Evolutionary conservation across 2,113 vertebrate species (phyloP).

Genomic region (Cairina moschata): DNA sequence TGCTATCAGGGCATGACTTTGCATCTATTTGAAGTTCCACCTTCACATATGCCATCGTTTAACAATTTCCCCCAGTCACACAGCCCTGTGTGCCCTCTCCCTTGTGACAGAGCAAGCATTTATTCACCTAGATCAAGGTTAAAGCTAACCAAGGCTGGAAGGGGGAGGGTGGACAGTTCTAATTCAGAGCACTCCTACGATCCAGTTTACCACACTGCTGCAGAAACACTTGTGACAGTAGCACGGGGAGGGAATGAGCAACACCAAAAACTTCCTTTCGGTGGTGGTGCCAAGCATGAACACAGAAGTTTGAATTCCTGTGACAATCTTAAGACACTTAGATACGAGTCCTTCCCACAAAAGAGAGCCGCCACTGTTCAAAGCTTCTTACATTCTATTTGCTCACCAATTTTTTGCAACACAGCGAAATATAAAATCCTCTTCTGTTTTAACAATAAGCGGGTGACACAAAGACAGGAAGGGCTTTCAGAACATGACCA

Average conservation of each 20-base stretch:
- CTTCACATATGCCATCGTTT: not conserved
- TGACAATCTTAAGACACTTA: not conserved
- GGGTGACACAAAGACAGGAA: slow-evolving; percentile 63
- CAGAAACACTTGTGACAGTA: not conserved
- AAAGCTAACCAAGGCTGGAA: not conserved
- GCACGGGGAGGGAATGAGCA: not conserved
- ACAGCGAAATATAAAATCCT: not conserved
- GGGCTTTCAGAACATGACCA: not conserved
- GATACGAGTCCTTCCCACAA: not conserved
- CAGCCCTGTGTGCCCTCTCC: not conserved
- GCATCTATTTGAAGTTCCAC: not conserved
- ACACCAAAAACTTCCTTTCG: not conserved
- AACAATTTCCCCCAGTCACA: not conserved
- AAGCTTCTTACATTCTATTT: not conserved
- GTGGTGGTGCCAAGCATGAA: not conserved
- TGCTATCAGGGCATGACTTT: not conserved
- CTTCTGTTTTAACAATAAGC: slow-evolving; percentile 35
- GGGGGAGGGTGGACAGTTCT: not conserved
- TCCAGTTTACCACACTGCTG: not conserved
- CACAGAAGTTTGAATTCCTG: not conserved
- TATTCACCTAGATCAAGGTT: not conserved
- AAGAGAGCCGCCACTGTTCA: not conserved
- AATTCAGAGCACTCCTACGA: not conserved
- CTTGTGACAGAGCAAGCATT: not conserved
- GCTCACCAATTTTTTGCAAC: not conserved